These are phyloP conservation scores for Pissodes strobi DNA, from an alignment of 1,140 invertebrate genomes.

Conservation along the genomic window DNA sequence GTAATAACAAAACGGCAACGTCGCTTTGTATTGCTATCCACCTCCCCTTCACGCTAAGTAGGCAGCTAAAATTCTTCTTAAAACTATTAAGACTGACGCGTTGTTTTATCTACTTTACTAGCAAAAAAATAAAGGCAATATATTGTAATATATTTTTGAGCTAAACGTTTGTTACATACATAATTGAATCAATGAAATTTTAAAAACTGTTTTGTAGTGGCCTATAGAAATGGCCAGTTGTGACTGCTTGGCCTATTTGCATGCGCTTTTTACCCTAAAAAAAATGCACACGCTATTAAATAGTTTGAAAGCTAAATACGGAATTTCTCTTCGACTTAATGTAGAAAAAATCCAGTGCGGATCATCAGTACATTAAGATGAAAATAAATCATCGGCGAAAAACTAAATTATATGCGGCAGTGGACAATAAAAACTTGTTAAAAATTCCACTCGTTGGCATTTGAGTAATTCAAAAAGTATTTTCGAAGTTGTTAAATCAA, in stretches of 20 bases:
- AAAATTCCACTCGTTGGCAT: conserved; percentile 50
- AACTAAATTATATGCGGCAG: conserved; percentile 42
- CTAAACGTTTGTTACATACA: conserved; percentile 52
- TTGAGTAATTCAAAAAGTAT: conserved; percentile 47
- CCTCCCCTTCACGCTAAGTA: conserved; percentile 35
- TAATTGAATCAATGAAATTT: conserved; percentile 41
- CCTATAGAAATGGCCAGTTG: conserved; percentile 21
- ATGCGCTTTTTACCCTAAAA: conserved; percentile 22
- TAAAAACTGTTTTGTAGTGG: conserved; percentile 36
- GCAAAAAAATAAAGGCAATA: conserved; percentile 54
- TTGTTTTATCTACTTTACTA: conserved; percentile 50
- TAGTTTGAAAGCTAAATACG: not conserved
- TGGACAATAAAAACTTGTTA: conserved; percentile 51
- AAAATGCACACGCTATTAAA: conserved; percentile 9
- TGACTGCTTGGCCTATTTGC: conserved; percentile 24
- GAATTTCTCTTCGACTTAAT: not conserved
- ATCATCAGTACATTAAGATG: not conserved
- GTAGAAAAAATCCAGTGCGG: too few relatives aligned
- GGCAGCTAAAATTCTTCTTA: conserved; percentile 25
- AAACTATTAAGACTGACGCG: conserved; percentile 51
- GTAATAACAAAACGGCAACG: not conserved
- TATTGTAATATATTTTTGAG: conserved; percentile 53
- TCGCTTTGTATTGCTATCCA: conserved; percentile 28
- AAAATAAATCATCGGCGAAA: too few relatives aligned
- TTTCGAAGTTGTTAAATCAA: conserved; percentile 54